Conservation (phyloP, 2,888 invertebrate species). For the Crematogaster levior region DNA sequence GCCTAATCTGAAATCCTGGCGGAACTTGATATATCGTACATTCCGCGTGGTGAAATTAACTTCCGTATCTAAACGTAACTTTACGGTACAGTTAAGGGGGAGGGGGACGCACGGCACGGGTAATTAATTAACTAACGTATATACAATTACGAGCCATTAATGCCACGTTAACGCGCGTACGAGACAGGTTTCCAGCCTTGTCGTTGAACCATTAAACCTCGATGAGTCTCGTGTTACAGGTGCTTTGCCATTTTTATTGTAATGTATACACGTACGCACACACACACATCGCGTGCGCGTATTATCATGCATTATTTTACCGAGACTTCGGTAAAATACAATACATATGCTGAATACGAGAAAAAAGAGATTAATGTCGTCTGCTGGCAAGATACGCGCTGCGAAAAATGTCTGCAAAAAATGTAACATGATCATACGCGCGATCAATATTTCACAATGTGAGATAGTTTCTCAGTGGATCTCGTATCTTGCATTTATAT, state of each 20-base stretch:
- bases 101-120: neutral
- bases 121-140: slow-evolving; percentile 51
- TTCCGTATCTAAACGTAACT: slow-evolving; percentile 42
- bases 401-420: slow-evolving; percentile 11
- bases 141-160: slow-evolving; percentile 51
- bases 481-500: neutral
- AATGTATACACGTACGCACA: too few species aligned
- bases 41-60: slow-evolving; percentile 41
- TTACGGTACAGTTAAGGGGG: neutral
- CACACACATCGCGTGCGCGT: neutral
- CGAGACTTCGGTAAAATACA: neutral
- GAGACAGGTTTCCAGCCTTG: slow-evolving; percentile 23
- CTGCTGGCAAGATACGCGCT: slow-evolving; percentile 1
- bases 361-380: slow-evolving; percentile 7
- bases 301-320: slow-evolving; percentile 14
- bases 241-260: slow-evolving; percentile 11
- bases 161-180: slow-evolving; percentile 42
- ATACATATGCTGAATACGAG: neutral
- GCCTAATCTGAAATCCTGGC: slow-evolving; percentile 23
- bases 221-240: slow-evolving; percentile 25
- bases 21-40: slow-evolving; percentile 26
- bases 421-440: neutral
- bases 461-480: neutral
- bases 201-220: slow-evolving; percentile 32
- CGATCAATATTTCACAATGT: neutral